These are phyloP conservation scores for Lepus townsendii DNA, from an alignment of 2,797 vertebrate genomes.

Conservation along the genomic window DNA sequence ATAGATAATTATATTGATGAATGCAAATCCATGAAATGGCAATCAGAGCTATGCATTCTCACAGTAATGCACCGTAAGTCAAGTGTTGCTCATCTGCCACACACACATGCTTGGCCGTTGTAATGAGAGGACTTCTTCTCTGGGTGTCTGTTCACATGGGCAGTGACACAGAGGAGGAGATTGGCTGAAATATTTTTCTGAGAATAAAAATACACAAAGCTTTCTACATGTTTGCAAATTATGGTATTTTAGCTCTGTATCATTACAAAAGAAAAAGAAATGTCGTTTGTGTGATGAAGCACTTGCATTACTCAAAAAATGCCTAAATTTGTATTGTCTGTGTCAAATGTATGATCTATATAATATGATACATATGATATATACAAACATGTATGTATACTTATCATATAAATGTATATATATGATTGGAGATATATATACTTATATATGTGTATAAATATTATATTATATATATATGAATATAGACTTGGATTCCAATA, in stretches of 20 bases:
- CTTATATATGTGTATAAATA: too few relatives aligned
- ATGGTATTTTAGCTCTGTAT: background rate
- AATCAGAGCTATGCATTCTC: background rate
- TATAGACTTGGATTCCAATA: slow-evolving; percentile 36
- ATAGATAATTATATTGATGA: background rate
- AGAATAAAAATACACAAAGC: background rate
- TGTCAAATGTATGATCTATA: background rate
- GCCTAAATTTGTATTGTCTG: too few relatives aligned
- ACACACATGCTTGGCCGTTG: accelerated
- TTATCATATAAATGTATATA: too few relatives aligned
- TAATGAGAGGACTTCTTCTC: background rate
- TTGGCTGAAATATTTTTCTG: background rate
- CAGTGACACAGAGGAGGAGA: background rate
- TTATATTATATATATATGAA: background rate
- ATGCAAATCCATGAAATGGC: background rate
- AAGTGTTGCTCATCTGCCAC: background rate
- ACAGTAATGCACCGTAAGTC: background rate
- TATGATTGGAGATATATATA: background rate
- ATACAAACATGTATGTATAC: too few relatives aligned
- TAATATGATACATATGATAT: background rate
- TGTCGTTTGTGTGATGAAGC: background rate
- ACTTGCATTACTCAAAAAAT: background rate
- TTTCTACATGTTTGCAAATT: background rate
- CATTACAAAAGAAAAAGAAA: background rate
- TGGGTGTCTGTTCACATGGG: background rate